Conservation (phyloP, 2,113 vertebrate species). For the Phyllostomus discolor region DNA sequence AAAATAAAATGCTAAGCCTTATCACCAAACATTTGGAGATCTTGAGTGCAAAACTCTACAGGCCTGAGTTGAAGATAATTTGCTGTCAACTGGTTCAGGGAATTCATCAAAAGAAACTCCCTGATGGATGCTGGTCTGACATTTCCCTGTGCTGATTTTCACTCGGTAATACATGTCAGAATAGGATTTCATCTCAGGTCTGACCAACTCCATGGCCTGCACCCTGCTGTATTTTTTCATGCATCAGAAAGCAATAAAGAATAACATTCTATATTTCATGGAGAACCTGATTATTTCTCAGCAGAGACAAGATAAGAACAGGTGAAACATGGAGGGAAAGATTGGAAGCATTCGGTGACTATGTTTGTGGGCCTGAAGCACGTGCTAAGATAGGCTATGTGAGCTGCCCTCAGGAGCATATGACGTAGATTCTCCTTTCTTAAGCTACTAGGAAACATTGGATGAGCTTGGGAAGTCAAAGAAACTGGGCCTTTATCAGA, state of each 20-base stretch:
- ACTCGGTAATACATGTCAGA: not conserved
- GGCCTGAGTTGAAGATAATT: not conserved
- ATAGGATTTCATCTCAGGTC: not conserved
- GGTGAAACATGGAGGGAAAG: not conserved
- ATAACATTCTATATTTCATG: not conserved
- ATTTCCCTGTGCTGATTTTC: not conserved
- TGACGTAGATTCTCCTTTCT: not conserved
- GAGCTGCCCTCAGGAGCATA: not conserved
- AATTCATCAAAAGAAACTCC: not conserved
- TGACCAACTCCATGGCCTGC: not conserved
- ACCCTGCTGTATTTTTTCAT: not conserved
- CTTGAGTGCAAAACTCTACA: not conserved
- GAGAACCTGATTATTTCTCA: not conserved
- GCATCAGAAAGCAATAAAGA: not conserved
- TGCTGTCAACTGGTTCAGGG: not conserved
- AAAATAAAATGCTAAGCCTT: not conserved
- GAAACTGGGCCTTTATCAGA: no score
- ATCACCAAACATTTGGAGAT: not conserved
- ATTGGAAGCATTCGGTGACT: not conserved
- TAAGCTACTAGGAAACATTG: not conserved
- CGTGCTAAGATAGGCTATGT: not conserved
- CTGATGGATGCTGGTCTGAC: not conserved
- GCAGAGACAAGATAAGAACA: not conserved
- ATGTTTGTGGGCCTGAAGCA: not conserved
- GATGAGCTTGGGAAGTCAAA: not conserved